A percentile compares a stretch with the other conserved stretches of the same genome.
phyloP scores from a whole-genome alignment of 2,888 invertebrate genomes.

The Tenthredo mesomela region DNA sequence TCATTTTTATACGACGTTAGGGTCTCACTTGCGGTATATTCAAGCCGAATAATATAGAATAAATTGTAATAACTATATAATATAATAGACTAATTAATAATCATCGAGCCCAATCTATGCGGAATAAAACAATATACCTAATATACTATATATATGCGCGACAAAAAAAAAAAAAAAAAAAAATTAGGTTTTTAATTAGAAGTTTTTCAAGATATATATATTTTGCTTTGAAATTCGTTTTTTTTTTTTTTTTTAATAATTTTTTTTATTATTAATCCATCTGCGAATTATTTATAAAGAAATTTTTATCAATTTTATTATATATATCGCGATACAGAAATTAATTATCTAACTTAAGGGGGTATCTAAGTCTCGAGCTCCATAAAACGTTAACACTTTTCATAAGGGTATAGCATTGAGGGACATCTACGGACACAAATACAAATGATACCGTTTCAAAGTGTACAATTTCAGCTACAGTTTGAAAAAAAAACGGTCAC shows the following conservation, averaged over 20 bases:
- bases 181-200: not conserved
- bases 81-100: not conserved
- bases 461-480: too few species aligned
- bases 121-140: not conserved
- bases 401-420: too few species aligned
- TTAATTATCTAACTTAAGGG: not conserved
- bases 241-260: not conserved
- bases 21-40: not conserved
- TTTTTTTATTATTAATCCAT: not conserved
- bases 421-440: too few species aligned
- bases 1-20: conserved; percentile 18
- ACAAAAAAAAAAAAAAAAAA: not conserved
- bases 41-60: not conserved
- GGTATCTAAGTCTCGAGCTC: too few species aligned
- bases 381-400: too few species aligned
- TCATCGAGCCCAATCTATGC: not conserved
- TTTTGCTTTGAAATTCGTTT: not conserved
- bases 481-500: too few species aligned
- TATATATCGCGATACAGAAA: not conserved
- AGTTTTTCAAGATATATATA: not conserved
- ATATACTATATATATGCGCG: not conserved
- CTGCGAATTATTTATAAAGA: not conserved
- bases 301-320: not conserved
- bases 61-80: conserved; percentile 8
- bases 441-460: too few species aligned